Evolutionary conservation across 1,140 invertebrate genomes (phyloP).

Genomic region (Euglossa dilemma): DNA sequence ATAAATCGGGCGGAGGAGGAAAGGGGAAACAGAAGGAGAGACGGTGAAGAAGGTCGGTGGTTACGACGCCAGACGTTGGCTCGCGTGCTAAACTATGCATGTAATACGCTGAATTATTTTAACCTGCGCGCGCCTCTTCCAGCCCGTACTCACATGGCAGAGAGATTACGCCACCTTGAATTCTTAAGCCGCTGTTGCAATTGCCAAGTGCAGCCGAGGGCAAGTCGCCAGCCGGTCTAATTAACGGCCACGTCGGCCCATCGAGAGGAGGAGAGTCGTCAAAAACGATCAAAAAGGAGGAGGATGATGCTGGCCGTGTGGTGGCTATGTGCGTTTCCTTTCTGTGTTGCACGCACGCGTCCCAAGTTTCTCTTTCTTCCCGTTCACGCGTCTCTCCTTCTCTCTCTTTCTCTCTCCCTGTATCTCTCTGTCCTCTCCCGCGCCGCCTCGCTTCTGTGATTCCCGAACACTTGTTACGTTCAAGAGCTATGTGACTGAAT

Average conservation of each 20-base stretch:
- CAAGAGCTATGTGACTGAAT: neutral
- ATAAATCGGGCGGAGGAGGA: neutral
- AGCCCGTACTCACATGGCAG: slow-evolving; percentile 22
- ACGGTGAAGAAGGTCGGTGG: slow-evolving; percentile 42
- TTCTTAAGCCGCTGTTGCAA: slow-evolving; percentile 44
- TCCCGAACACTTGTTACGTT: neutral
- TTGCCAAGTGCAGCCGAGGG: slow-evolving; percentile 44
- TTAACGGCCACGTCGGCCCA: slow-evolving; percentile 46
- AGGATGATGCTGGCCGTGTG: neutral
- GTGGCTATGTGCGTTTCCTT: slow-evolving; percentile 1
- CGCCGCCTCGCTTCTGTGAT: neutral
- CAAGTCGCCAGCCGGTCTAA: slow-evolving; percentile 51
- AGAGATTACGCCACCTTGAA: slow-evolving; percentile 46
- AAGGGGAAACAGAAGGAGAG: slow-evolving; percentile 13
- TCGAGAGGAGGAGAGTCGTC: slow-evolving; percentile 30
- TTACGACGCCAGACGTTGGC: slow-evolving; percentile 34
- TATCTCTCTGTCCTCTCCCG: neutral
- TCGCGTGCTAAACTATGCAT: slow-evolving; percentile 67
- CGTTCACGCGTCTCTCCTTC: neutral
- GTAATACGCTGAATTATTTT: slow-evolving; percentile 70
- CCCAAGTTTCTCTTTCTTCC: neutral
- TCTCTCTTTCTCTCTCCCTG: too few relatives aligned
- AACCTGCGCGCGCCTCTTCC: slow-evolving; percentile 27
- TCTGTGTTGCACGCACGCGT: slow-evolving; percentile 16
- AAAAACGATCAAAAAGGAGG: slow-evolving; percentile 35